Conservation (phyloP, 2,888 invertebrate genomes). For the Charanyca ferruginea region DNA sequence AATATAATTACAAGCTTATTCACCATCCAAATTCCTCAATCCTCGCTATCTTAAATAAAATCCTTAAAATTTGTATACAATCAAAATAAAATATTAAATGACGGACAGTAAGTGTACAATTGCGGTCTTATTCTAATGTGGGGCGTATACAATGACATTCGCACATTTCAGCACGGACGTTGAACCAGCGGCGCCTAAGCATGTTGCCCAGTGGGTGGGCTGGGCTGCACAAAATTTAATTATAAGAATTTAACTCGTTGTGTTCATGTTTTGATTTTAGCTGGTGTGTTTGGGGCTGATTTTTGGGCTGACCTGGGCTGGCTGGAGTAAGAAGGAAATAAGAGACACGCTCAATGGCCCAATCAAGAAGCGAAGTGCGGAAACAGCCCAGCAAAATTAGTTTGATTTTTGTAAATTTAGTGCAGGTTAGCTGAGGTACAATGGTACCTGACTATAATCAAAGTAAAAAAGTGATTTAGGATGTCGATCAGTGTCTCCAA, state of each 20-base stretch:
- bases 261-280: constrained; percentile 34
- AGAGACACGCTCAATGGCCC: too few species aligned
- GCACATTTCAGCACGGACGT: constrained; percentile 78
- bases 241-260: constrained; percentile 53
- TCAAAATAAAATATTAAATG: constrained; percentile 35
- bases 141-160: constrained; percentile 77
- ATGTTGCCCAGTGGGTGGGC: constrained; percentile 63
- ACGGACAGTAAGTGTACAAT: constrained; percentile 52
- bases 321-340: too few species aligned
- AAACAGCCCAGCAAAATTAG: too few species aligned
- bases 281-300: background rate
- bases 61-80: constrained; percentile 2
- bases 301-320: too few species aligned
- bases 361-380: too few species aligned
- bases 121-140: constrained; percentile 73
- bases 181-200: constrained; percentile 72
- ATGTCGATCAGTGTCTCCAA: background rate
- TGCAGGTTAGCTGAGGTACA: background rate
- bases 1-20: background rate
- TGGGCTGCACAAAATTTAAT: constrained; percentile 58
- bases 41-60: too few species aligned
- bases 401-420: background rate
- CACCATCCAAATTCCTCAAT: background rate
- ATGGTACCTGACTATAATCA: background rate
- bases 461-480: background rate